Evolutionary conservation across 1,140 invertebrate genomes (phyloP).

Genomic region (Drosophila novamexicana): DNA sequence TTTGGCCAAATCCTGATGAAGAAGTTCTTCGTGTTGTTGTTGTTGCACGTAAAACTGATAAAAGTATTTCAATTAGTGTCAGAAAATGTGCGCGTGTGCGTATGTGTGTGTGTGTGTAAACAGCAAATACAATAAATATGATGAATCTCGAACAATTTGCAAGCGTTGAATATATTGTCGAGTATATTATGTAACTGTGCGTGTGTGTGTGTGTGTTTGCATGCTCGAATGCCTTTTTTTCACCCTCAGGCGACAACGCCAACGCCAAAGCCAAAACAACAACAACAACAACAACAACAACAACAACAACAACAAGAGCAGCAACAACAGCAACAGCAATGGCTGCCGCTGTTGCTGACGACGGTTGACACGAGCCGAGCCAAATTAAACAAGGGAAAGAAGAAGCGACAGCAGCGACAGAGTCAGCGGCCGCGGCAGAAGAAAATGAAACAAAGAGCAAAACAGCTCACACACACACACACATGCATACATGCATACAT

Average conservation of each 20-base stretch:
- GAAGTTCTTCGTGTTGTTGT: conserved; percentile 4
- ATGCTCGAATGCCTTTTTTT: conserved; percentile 79
- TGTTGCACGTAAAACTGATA: conserved; percentile 60
- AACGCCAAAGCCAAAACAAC: conserved; percentile 64
- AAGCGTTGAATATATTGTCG: conserved; percentile 43
- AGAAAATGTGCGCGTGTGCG: conserved; percentile 48
- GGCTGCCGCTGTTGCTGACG: conserved; percentile 62
- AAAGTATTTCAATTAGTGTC: conserved; percentile 81
- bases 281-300: conserved; percentile 29
- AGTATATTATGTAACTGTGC: conserved; percentile 12
- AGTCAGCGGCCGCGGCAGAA: not conserved
- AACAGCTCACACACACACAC: conserved; percentile 25
- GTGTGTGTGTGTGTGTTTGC: conserved; percentile 46
- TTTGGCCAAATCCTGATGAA: conserved; percentile 18
- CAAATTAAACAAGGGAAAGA: conserved; percentile 61
- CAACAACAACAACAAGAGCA: conserved; percentile 37
- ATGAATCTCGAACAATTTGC: conserved; percentile 75
- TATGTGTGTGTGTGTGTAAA: conserved; percentile 28
- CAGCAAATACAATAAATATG: conserved; percentile 49
- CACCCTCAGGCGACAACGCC: conserved; percentile 79
- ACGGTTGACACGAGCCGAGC: conserved; percentile 76
- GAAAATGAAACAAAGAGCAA: conserved; percentile 32
- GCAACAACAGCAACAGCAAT: conserved; percentile 52
- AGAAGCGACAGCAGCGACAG: not conserved
- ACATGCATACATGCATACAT: not conserved